phyloP scores from a whole-genome alignment of 2,797 vertebrate genomes.

The Mormyrus hasselquistii region DNA sequence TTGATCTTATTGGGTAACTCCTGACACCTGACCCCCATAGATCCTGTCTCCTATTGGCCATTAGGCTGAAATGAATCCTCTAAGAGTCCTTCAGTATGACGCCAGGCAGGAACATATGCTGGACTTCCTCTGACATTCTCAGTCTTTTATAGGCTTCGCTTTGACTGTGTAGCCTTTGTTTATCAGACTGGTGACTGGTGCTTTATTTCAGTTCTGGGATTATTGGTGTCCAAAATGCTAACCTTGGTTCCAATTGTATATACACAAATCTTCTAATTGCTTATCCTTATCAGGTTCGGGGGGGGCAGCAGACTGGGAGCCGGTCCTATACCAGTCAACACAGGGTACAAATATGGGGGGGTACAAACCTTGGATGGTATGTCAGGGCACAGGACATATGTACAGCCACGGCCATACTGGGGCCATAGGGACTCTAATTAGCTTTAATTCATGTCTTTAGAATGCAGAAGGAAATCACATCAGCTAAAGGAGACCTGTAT shows the following conservation, averaged over 20 bases:
- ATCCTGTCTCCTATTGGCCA: not conserved
- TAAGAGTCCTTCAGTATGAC: not conserved
- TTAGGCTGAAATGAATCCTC: not conserved
- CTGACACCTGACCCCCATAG: not conserved
- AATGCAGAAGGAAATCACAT: not conserved
- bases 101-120: not conserved
- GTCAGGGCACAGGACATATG: not conserved
- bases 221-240: not conserved
- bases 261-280: not conserved
- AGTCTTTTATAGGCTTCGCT: not conserved
- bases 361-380: not conserved
- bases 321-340: not conserved
- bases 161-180: not conserved
- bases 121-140: not conserved
- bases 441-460: not conserved
- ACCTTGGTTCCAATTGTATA: not conserved
- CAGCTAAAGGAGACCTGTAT: not conserved
- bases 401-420: not conserved
- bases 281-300: not conserved
- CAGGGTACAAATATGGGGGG: not conserved
- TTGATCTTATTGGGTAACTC: not conserved
- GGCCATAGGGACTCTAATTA: not conserved
- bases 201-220: not conserved
- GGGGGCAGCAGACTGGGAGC: not conserved
- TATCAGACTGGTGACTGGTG: not conserved